Conservation (phyloP, 2,113 vertebrate genomes). For the Calidris pugnax region DNA sequence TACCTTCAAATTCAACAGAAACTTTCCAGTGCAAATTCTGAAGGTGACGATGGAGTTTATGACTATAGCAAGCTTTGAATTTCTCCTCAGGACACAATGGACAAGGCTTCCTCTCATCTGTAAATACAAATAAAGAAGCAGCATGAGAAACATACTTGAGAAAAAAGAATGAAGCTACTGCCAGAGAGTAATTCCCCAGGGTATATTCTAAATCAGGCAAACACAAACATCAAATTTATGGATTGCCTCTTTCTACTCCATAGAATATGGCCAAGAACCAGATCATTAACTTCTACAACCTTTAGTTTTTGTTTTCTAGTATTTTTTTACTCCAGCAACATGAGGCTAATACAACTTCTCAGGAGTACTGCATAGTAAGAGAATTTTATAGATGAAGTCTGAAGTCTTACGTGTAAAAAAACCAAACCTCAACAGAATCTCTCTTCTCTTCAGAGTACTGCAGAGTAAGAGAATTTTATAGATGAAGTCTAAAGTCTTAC, state of each 20-base stretch:
- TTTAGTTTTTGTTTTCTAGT: background rate
- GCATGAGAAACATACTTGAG: background rate
- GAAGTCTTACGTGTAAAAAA: background rate
- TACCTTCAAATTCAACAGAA: slow-evolving; percentile 96
- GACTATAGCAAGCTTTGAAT: slow-evolving; percentile 89
- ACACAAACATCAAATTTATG: background rate
- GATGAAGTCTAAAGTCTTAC: background rate
- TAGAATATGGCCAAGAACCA: background rate
- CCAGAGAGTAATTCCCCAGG: background rate
- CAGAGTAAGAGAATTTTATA: background rate
- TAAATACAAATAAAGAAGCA: background rate
- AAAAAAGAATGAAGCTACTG: background rate
- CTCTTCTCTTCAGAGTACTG: background rate
- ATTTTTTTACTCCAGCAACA: background rate
- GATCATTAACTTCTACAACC: background rate
- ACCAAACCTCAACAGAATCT: background rate
- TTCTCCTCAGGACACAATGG: slow-evolving; percentile 93
- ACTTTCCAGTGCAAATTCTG: slow-evolving; percentile 98
- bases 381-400: background rate
- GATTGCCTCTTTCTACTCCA: background rate
- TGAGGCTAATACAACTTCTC: background rate
- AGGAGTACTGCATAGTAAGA: background rate
- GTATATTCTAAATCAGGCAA: background rate
- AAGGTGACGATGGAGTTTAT: slow-evolving; percentile 91
- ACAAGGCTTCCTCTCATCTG: slow-evolving; percentile 88